These are phyloP conservation scores for Zaprionus camerounensis DNA, from an alignment of 1,140 invertebrate species.

Conservation along the genomic window DNA sequence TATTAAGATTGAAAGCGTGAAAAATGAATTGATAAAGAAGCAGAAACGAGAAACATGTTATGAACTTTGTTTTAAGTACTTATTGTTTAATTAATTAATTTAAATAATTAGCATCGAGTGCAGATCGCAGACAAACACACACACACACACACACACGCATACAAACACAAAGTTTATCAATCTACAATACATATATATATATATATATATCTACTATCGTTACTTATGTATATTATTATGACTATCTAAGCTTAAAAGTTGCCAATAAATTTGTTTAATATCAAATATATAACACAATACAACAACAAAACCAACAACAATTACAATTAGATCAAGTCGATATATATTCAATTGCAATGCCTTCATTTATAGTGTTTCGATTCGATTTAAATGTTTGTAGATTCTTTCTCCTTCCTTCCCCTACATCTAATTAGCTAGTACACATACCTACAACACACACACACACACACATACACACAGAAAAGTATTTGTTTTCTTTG, in stretches of 20 bases:
- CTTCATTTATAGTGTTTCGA: constrained; percentile 12
- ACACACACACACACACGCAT: constrained; percentile 19
- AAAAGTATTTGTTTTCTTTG: constrained; percentile 51
- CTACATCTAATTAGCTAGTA: constrained; percentile 37
- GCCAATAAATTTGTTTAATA: constrained; percentile 65
- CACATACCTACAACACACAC: constrained; percentile 16
- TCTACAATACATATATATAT: constrained; percentile 9
- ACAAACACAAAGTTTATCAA: constrained; percentile 48
- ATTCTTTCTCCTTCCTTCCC: not conserved
- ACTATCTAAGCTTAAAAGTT: constrained; percentile 75
- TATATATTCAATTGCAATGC: constrained; percentile 15
- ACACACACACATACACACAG: constrained; percentile 24
- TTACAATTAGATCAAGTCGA: constrained; percentile 19
- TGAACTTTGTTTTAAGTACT: constrained; percentile 81
- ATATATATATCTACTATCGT: constrained; percentile 55
- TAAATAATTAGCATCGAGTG: constrained; percentile 42
- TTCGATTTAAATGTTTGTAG: constrained; percentile 24
- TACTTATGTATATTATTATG: constrained; percentile 80
- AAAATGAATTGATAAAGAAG: constrained; percentile 33
- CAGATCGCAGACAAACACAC: constrained; percentile 16
- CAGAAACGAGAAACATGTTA: constrained; percentile 63
- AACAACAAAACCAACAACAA: constrained; percentile 11
- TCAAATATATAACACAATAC: constrained; percentile 38
- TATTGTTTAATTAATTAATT: constrained; percentile 79
- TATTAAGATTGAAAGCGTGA: constrained; percentile 62